Evolutionary conservation across 2,888 invertebrate species (phyloP), one percentile per base, ranked within the genome.

Genomic region (Temnothorax rugatulus): DNA sequence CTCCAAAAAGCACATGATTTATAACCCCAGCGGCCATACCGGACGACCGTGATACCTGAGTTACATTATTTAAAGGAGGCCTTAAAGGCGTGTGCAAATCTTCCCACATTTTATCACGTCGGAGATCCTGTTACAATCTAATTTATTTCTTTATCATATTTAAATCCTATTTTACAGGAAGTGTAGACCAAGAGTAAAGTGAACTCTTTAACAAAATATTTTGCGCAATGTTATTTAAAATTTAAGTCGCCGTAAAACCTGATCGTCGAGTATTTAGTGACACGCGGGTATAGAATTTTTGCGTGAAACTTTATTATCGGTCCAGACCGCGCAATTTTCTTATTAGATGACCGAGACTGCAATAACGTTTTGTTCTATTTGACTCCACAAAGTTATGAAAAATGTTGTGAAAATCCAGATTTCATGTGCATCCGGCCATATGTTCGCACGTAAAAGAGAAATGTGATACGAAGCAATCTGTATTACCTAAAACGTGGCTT

Each of bases 251-350:
- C 7, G 44, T 77, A 11, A 68, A 54, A 11, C 18, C 3, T 29
- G 29, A 29, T 29, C 18, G 13, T n/a, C 15, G 15, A 29, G 25
- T 68, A 25, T 69, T 69, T 21, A 34, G 11, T 79, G 68, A 69
- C 71, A 47, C 18, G 13, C 44, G 47, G 38, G 52, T 76, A 50
- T 25, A 57, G 21, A 57, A 79, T 79, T 69, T 79, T 79, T 59
- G 15, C 57, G 15, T 21, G 69, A 7, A 59, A 79, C 34, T 79
- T 57, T n/a, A 57, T 77, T 59, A 69, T 15, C 57, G 59, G 34
- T 18, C 34, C 4, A n/a, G 57, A 25, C 47, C 9, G 29, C 2
- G 15, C 7, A 54, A 68, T 68, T 68, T 77, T 34, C 34, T 34
- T 29, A 29, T 29, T 29, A 34, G 34, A 34, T 34, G 34, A 34